These are phyloP conservation scores for Nesogale talazaci DNA, from an alignment of 2,113 vertebrate genomes.

Conservation along the genomic window DNA sequence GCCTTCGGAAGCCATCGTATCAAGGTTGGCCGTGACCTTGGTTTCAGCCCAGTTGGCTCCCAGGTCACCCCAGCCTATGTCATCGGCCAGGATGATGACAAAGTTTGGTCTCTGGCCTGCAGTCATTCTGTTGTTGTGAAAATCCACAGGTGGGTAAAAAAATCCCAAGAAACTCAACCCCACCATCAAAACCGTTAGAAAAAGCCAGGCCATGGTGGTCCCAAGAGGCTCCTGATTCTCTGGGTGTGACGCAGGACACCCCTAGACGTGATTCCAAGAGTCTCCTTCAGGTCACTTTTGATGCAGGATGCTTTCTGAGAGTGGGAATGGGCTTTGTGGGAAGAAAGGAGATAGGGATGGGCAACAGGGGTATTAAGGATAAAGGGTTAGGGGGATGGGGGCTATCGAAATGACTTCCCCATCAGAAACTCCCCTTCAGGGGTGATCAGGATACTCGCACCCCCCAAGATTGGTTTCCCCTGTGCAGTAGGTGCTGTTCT, in stretches of 20 bases:
- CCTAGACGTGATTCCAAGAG: background rate
- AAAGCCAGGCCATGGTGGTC: slow-evolving; percentile 83
- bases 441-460: background rate
- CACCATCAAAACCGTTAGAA: slow-evolving; percentile 64
- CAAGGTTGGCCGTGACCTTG: slow-evolving; percentile 90
- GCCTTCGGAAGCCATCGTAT: slow-evolving; percentile 91
- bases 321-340: background rate
- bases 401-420: background rate
- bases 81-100: slow-evolving; percentile 95
- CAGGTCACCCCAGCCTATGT: slow-evolving; percentile 97
- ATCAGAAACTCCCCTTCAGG: background rate
- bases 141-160: slow-evolving; percentile 75
- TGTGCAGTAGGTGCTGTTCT: too few species aligned
- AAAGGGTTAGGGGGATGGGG: background rate
- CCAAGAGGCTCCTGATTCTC: rapidly evolving
- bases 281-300: background rate
- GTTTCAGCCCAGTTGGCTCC: slow-evolving; percentile 89
- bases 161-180: slow-evolving; percentile 80
- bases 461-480: too few species aligned
- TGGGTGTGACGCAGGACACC: rapidly evolving
- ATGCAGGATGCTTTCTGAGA: background rate
- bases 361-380: too few species aligned
- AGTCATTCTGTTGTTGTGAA: background rate
- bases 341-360: background rate
- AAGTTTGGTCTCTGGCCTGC: slow-evolving; percentile 89